Conservation (phyloP, 2,113 vertebrate genomes). For the Pterocles orientalis region DNA sequence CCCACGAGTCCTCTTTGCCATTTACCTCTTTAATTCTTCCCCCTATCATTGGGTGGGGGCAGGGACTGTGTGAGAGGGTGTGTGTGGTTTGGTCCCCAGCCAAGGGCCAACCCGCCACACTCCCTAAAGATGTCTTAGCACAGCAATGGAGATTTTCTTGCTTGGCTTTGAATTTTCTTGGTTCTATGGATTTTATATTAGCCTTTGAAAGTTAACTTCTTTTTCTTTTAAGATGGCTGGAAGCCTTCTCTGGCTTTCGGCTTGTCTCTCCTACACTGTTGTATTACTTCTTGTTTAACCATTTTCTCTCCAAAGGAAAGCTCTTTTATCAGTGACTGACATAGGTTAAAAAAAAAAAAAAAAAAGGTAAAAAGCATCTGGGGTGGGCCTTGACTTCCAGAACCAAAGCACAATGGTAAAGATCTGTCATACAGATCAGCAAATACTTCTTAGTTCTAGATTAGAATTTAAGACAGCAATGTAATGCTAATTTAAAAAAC, state of each 20-base stretch:
- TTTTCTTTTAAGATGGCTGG: neutral
- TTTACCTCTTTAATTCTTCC: no score
- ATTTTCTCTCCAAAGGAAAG: neutral
- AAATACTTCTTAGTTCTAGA: neutral
- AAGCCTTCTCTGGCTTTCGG: neutral
- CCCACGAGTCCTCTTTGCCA: no score
- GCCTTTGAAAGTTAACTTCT: neutral
- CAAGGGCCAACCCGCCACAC: no score
- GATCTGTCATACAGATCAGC: neutral
- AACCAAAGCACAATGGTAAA: neutral
- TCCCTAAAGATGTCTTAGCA: neutral
- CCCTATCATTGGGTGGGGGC: no score
- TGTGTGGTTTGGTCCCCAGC: no score
- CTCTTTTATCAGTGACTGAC: neutral
- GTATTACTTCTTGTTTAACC: neutral
- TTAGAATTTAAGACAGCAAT: neutral
- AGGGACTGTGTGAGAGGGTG: no score
- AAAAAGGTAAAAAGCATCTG: neutral
- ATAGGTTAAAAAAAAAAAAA: neutral
- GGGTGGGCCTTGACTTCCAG: neutral
- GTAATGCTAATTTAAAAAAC: neutral
- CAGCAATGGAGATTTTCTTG: neutral
- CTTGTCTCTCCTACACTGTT: neutral
- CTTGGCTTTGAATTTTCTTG: slow-evolving; percentile 8
- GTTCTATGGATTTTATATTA: neutral